Conservation (phyloP, 2,888 invertebrate genomes). For the Listrodromus nycthemerus region DNA sequence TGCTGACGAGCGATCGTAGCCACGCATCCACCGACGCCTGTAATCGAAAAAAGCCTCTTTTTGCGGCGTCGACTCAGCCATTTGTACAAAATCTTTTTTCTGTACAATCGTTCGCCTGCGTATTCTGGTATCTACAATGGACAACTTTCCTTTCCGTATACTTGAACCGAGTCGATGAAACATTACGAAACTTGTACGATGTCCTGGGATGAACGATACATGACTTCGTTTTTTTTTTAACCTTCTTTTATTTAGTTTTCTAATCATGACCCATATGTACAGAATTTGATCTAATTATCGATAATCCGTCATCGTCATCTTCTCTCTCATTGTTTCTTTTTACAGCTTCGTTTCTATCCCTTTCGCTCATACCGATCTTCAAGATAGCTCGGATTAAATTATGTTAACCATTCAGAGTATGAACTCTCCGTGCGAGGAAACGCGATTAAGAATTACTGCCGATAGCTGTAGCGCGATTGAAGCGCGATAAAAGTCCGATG, state of each 20-base stretch:
- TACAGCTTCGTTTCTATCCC: background rate
- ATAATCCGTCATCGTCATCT: background rate
- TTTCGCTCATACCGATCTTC: slow-evolving; percentile 16
- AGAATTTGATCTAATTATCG: slow-evolving; percentile 4
- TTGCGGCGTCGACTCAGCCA: background rate
- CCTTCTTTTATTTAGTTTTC: background rate
- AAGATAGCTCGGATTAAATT: slow-evolving; percentile 7
- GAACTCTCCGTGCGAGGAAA: background rate
- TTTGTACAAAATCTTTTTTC: background rate
- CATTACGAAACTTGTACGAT: background rate
- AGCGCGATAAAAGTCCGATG: slow-evolving; percentile 40
- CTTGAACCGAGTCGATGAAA: background rate
- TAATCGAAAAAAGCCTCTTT: background rate
- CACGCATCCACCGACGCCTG: background rate
- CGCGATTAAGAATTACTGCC: slow-evolving; percentile 3
- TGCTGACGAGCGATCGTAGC: background rate
- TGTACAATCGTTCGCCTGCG: background rate
- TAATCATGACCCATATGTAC: slow-evolving; percentile 3
- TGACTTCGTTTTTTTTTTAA: background rate
- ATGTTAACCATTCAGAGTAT: slow-evolving; percentile 7
- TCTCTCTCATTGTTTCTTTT: background rate
- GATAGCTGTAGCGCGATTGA: slow-evolving; percentile 27
- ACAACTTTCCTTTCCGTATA: background rate
- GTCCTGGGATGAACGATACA: background rate
- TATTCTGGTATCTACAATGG: background rate